A percentile compares a stretch with the other conserved stretches of the same genome.
These are phyloP conservation scores for Eupleurogrammus muticus DNA, from an alignment of 2,797 vertebrate species.

Conservation along the genomic window DNA sequence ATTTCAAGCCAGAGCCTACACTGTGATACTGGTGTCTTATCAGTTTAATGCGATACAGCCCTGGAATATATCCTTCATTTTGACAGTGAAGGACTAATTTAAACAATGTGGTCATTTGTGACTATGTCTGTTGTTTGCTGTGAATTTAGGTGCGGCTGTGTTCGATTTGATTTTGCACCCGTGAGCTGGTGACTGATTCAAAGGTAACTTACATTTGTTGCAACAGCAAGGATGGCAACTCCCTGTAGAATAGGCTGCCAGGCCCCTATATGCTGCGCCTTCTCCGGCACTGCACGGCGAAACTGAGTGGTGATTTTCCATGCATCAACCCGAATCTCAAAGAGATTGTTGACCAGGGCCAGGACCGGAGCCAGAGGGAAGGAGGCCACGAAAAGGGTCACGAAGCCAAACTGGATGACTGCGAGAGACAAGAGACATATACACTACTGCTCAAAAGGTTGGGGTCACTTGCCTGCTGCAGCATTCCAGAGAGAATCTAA, in stretches of 20 bases:
- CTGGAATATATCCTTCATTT: background rate
- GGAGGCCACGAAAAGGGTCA: slow-evolving; percentile 95
- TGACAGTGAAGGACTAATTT: background rate
- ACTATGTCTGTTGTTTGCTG: background rate
- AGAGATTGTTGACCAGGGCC: slow-evolving; percentile 93
- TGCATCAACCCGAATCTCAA: slow-evolving; percentile 93
- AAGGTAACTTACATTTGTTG: slow-evolving; percentile 88
- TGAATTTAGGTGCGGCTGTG: background rate
- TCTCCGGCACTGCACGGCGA: slow-evolving; percentile 90
- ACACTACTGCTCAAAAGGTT: too few species aligned
- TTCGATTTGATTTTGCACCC: background rate
- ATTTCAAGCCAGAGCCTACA: too few species aligned
- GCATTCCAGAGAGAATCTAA: too few species aligned
- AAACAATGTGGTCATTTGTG: background rate
- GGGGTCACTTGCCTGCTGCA: too few species aligned
- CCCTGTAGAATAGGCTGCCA: slow-evolving; percentile 97
- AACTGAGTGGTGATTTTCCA: slow-evolving; percentile 96
- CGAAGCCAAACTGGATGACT: slow-evolving; percentile 98
- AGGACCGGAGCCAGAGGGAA: slow-evolving; percentile 94
- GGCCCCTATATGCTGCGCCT: slow-evolving; percentile 92
- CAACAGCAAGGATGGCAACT: slow-evolving; percentile 91
- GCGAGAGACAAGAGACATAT: slow-evolving; percentile 39
- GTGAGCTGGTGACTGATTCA: background rate
- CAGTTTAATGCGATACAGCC: background rate
- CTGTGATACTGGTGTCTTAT: too few species aligned